phyloP scores from a whole-genome alignment of 2,797 vertebrate genomes.

The Lerista edwardsae region DNA sequence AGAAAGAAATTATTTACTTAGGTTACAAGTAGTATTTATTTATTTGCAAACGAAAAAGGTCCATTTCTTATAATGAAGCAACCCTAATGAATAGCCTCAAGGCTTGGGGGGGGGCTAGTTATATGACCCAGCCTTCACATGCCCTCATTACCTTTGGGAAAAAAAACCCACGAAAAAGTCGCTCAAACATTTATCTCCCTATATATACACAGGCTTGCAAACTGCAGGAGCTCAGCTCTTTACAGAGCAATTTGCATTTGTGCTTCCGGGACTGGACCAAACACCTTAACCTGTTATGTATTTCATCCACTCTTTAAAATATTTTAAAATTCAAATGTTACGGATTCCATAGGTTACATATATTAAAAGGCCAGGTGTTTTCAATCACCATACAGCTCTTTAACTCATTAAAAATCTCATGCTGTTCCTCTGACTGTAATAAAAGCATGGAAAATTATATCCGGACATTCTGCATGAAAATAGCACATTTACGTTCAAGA shows the following conservation, averaged over 20 bases:
- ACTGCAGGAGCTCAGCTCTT: neutral
- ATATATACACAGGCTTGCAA: too few species aligned
- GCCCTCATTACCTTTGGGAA: too few species aligned
- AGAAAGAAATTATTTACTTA: too few species aligned
- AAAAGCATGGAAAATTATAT: conserved; percentile 45
- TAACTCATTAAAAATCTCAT: conserved; percentile 65
- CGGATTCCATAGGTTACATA: conserved; percentile 52
- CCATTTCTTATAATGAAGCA: too few species aligned
- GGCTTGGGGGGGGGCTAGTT: too few species aligned
- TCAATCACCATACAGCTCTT: conserved; percentile 65
- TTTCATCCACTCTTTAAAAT: neutral
- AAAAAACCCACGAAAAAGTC: too few species aligned
- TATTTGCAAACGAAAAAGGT: too few species aligned
- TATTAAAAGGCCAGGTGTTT: conserved; percentile 48
- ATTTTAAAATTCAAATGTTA: neutral
- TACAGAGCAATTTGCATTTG: neutral
- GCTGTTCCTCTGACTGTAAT: conserved; percentile 53
- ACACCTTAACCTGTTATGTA: neutral
- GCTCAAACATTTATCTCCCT: too few species aligned
- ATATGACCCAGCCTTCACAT: too few species aligned
- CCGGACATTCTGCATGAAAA: conserved; percentile 47
- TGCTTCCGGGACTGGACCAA: neutral
- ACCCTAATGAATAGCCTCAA: too few species aligned
- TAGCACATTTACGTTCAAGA: conserved; percentile 62
- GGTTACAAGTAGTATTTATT: too few species aligned